Evolutionary conservation across 2,113 vertebrate genomes (phyloP).

Genomic region (Catharus minimus): DNA sequence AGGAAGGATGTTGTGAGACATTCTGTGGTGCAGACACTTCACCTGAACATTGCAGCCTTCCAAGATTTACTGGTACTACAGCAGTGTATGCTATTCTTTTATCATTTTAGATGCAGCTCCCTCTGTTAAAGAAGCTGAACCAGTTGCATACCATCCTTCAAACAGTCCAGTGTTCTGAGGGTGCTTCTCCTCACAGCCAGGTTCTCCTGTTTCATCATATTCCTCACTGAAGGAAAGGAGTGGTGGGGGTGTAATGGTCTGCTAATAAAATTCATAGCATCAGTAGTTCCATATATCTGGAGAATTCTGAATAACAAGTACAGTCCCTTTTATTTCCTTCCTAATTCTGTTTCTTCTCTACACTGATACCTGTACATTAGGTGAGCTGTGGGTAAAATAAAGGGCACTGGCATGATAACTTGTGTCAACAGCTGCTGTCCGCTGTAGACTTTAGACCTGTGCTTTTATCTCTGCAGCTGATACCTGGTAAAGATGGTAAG

Average conservation of each 20-base stretch:
- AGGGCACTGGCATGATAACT: neutral
- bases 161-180: neutral
- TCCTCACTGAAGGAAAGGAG: neutral
- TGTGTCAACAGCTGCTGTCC: neutral
- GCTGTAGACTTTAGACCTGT: neutral
- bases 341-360: neutral
- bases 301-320: neutral
- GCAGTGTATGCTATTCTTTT: neutral
- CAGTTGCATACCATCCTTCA: neutral
- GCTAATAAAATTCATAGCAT: neutral
- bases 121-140: neutral
- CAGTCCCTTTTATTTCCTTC: neutral
- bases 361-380: rapidly evolving
- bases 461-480: neutral
- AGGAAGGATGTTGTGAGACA: neutral
- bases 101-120: neutral
- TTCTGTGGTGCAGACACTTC: neutral
- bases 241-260: neutral
- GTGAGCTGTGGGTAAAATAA: neutral
- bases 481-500: slow-evolving; percentile 6
- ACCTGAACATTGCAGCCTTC: neutral
- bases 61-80: neutral
- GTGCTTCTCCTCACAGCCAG: neutral
- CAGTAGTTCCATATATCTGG: neutral
- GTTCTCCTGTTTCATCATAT: neutral